Base-by-base conservation (phyloP, 2,797 vertebrate species). In the Macroramphosus scolopax region DNA sequence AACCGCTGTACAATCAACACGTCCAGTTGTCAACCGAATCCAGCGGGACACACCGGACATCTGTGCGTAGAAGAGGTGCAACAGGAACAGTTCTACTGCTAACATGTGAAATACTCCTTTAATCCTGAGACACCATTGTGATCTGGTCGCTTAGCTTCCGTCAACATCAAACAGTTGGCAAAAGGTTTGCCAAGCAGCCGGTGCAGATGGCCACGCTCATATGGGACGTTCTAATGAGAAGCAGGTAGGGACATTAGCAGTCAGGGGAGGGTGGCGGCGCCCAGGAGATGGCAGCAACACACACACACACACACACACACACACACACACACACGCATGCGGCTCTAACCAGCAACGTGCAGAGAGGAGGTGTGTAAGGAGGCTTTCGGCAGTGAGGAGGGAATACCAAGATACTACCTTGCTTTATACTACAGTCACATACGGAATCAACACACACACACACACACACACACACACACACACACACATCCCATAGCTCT, bases 151-250 rank as follows among this genome's bases (percentile, higher is more conserved):
- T 14, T 44, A 60, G 76, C 56, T 73, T 72, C 62, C 50, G 20
- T 31, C 26, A 11, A 83, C 84, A 72, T 86, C 83, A 87, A 84
- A 86, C 73, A 63, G 55, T 52, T 81, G 83, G 78, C 74, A 72
- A 52, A 63, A 63, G 49, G 51, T 72, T 69, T 35, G 63, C 42
- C 50, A 63, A 60, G 51, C 75, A 77, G 82, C 74, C 73, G 82
- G 56, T 63, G 75, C 84, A 88, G 84, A 88, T 87, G 84, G 82
- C 65, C 57, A 20, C 44, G 71, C 69, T 83, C 70, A 74, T 63
- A 74, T 32, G 47, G 72, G 79, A 72, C 75, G 61, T 68, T 75
- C 54, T 84, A 80, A 84, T 85, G 75, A 86, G 82, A 56, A 68
- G 61, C 68, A 77, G 74, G 66, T 68, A 49, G 58, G 35, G 20